Conservation (phyloP, 1,140 invertebrate genomes). For the Drosophila ohnishii region DNA sequence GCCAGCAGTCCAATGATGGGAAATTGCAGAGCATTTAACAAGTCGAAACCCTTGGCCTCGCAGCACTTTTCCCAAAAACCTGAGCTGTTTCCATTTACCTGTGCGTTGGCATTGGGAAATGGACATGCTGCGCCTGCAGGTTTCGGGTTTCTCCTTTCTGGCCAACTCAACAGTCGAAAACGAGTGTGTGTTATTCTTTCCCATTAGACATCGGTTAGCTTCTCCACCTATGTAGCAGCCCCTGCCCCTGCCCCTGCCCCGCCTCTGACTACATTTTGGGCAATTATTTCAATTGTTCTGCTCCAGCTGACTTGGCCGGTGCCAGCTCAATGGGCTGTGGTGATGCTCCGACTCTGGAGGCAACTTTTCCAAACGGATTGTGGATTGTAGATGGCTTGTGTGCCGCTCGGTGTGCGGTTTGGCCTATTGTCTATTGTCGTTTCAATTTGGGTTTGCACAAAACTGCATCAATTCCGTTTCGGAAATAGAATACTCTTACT, state of each 20-base stretch:
- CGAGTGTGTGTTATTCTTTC: conserved; percentile 36
- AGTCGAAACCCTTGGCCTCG: conserved; percentile 12
- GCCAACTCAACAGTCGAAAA: conserved; percentile 9
- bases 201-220: conserved; percentile 47
- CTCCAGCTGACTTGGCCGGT: conserved; percentile 33
- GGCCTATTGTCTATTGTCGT: conserved; percentile 46
- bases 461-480: conserved; percentile 52
- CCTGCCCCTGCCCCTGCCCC: neutral
- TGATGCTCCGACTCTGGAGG: conserved; percentile 21
- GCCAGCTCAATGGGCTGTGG: conserved; percentile 33
- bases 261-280: conserved; percentile 36
- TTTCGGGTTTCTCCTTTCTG: conserved; percentile 11
- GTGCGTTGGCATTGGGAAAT: conserved; percentile 30
- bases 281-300: conserved; percentile 60
- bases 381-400: conserved; percentile 27
- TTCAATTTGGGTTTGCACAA: conserved; percentile 42
- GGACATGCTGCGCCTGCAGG: conserved; percentile 39
- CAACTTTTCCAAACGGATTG: conserved; percentile 40
- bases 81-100: conserved; percentile 27
- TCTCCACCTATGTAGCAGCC: neutral
- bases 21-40: conserved; percentile 12
- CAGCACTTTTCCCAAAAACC: conserved; percentile 8
- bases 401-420: conserved; percentile 26
- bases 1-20: neutral
- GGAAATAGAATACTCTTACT: conserved; percentile 25